Evolutionary conservation across 2,113 vertebrate genomes (phyloP).

Genomic region (Vicugna pacos): DNA sequence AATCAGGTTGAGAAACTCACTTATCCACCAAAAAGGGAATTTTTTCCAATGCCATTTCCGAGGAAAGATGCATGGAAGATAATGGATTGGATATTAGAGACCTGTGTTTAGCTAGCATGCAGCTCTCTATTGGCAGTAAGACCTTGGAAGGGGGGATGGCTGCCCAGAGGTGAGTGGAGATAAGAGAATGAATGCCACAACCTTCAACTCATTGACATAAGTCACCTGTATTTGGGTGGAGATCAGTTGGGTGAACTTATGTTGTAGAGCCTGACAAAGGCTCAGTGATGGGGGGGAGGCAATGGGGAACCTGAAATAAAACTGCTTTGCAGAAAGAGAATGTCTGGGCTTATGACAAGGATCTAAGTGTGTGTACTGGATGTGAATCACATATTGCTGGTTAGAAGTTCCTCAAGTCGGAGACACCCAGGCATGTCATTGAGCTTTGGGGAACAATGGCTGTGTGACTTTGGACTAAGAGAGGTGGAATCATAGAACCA

Average conservation of each 20-base stretch:
- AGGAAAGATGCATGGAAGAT: background rate
- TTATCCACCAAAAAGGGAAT: background rate
- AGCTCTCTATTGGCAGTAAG: background rate
- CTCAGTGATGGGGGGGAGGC: background rate
- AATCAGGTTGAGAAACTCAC: slow-evolving; percentile 10
- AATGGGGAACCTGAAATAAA: background rate
- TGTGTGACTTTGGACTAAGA: background rate
- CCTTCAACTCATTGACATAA: background rate
- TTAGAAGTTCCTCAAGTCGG: background rate
- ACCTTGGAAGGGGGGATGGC: background rate
- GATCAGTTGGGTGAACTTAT: background rate
- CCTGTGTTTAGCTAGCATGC: background rate
- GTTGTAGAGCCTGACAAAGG: background rate
- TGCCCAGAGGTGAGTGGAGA: background rate
- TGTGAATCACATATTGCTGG: background rate
- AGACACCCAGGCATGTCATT: background rate
- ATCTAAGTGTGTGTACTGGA: background rate
- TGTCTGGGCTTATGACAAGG: background rate
- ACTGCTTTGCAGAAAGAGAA: slow-evolving; percentile 19
- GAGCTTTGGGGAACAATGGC: background rate
- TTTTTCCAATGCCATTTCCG: background rate
- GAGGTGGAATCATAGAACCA: background rate
- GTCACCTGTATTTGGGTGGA: background rate
- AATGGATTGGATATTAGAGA: background rate
- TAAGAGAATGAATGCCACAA: background rate